Conservation (phyloP, 2,113 vertebrate species). For the Grammomys dolichurus region DNA sequence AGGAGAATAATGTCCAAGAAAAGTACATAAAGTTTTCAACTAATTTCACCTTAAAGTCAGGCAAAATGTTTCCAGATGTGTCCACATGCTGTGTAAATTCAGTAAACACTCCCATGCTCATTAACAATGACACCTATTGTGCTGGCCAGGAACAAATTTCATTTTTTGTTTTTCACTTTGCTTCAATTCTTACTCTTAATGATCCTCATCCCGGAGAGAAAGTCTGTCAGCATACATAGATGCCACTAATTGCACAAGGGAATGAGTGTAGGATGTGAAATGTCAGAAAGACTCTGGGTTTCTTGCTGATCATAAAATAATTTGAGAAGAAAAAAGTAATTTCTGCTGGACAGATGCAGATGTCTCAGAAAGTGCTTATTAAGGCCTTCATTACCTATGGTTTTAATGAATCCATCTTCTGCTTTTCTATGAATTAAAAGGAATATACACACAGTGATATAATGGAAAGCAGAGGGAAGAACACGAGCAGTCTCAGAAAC, state of each 20-base stretch:
- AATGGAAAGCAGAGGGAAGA: background rate
- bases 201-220: constrained; percentile 81
- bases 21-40: constrained; percentile 84
- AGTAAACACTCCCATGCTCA: constrained; percentile 74
- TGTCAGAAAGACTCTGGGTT: constrained; percentile 75
- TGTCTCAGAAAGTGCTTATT: constrained; percentile 69
- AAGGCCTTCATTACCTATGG: constrained; percentile 75
- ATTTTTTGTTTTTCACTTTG: constrained; percentile 86
- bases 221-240: constrained; percentile 85
- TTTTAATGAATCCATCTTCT: constrained; percentile 53
- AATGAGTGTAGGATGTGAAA: constrained; percentile 82
- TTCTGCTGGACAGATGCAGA: constrained; percentile 78
- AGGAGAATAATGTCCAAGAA: constrained; percentile 69
- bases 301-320: constrained; percentile 77
- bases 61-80: constrained; percentile 84
- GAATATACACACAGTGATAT: background rate
- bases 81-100: constrained; percentile 73
- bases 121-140: constrained; percentile 83
- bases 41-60: constrained; percentile 77
- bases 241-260: constrained; percentile 81
- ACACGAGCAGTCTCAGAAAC: background rate
- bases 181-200: constrained; percentile 86
- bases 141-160: constrained; percentile 81
- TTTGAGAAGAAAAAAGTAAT: constrained; percentile 78
- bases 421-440: background rate